These are phyloP conservation scores for Wiebesia pumilae DNA, from an alignment of 1,140 invertebrate species.

Conservation along the genomic window DNA sequence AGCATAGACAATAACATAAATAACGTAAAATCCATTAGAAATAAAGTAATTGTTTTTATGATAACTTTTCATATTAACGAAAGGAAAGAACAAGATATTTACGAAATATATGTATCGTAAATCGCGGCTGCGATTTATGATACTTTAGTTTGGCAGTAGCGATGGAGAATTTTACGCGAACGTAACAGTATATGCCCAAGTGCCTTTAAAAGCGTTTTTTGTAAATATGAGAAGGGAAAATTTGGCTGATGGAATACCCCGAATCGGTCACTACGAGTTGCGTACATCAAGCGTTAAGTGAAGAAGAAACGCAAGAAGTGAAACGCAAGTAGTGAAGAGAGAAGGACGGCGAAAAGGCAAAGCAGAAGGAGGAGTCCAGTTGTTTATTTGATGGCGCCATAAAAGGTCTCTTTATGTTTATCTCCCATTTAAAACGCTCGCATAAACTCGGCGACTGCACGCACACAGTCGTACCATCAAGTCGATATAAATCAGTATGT, in stretches of 20 bases:
- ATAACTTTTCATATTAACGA: slow-evolving; percentile 12
- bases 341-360: slow-evolving; percentile 60
- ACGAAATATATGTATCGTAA: not conserved
- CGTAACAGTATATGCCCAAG: not conserved
- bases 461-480: slow-evolving; percentile 65
- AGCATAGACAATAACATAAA: too few relatives aligned
- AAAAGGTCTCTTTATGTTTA: slow-evolving; percentile 77
- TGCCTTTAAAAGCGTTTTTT: slow-evolving; percentile 32
- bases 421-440: slow-evolving; percentile 75
- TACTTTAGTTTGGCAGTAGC: slow-evolving; percentile 13
- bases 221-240: slow-evolving; percentile 14
- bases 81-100: not conserved
- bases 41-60: not conserved
- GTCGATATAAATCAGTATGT: slow-evolving; percentile 71
- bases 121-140: not conserved
- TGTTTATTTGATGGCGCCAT: slow-evolving; percentile 77
- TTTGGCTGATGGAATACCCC: slow-evolving; percentile 6
- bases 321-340: slow-evolving; percentile 14
- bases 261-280: slow-evolving; percentile 10
- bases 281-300: slow-evolving; percentile 47
- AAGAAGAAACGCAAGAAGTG: slow-evolving; percentile 44
- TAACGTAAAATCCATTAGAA: not conserved
- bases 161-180: slow-evolving; percentile 1
- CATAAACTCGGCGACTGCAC: slow-evolving; percentile 65
- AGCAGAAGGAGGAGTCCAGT: slow-evolving; percentile 74